A percentile compares a stretch with the other conserved stretches of the same genome.
These are phyloP conservation scores for Meteorus colon DNA, from an alignment of 2,888 invertebrate species.

Conservation along the genomic window DNA sequence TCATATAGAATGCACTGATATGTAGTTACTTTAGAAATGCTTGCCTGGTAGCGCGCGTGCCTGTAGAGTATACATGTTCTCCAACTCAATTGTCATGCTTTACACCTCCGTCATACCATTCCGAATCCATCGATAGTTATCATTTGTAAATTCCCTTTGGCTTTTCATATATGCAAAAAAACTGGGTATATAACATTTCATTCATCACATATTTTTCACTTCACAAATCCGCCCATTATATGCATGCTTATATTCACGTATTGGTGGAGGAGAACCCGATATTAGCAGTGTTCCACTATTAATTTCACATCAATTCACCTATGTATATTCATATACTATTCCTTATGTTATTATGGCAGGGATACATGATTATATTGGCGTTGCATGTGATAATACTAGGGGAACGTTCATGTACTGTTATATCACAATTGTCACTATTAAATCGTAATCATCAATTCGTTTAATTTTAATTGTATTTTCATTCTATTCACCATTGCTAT, in stretches of 20 bases:
- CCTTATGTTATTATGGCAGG: neutral
- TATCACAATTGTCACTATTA: constrained; percentile 28
- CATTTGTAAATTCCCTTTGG: neutral
- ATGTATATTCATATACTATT: neutral
- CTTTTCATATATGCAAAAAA: neutral
- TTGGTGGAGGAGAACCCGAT: too few relatives aligned
- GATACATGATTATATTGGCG: neutral
- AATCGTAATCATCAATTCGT: constrained; percentile 21
- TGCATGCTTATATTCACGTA: too few relatives aligned
- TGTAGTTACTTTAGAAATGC: constrained; percentile 48
- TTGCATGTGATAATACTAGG: constrained; percentile 24
- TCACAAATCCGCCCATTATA: neutral
- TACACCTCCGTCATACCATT: neutral
- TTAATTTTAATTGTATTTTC: neutral
- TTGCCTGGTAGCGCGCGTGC: constrained; percentile 50
- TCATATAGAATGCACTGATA: neutral
- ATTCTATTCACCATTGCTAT: neutral
- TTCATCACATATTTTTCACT: neutral
- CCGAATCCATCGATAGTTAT: neutral
- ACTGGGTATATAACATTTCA: neutral
- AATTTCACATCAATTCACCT: constrained; percentile 25
- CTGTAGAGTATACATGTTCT: constrained; percentile 46
- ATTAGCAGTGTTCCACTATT: neutral
- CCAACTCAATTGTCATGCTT: neutral
- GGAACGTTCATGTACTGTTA: constrained; percentile 29